Percentiles rank a stretch among this genome's conserved stretches.
These are phyloP conservation scores for Chironomus riparius DNA, from an alignment of 2,888 invertebrate genomes.

Conservation along the genomic window DNA sequence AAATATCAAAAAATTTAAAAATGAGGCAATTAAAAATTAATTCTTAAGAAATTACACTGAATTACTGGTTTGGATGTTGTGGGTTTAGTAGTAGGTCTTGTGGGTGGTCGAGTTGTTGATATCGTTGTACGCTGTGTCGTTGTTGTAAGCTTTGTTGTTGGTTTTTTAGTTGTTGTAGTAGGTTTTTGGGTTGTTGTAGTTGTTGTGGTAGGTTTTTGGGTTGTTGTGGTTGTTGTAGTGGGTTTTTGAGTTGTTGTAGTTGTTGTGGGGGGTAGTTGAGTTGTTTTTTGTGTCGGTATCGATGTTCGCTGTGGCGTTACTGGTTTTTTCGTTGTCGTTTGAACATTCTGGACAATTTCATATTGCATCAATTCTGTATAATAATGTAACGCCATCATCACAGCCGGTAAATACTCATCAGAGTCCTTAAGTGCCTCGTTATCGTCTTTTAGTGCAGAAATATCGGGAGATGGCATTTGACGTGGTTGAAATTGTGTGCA, in stretches of 20 bases:
- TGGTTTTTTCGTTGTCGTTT: neutral
- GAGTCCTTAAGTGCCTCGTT: conserved; percentile 32
- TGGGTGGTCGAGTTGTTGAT: neutral
- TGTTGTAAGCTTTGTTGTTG: neutral
- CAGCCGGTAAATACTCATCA: conserved; percentile 39
- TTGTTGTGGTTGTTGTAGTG: neutral
- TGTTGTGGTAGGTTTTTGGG: neutral
- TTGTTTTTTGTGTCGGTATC: conserved; percentile 27
- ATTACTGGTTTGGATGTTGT: neutral
- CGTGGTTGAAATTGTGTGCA: neutral
- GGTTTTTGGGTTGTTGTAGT: neutral
- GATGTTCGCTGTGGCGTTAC: neutral
- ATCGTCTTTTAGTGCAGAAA: conserved; percentile 3
- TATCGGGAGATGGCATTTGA: conserved; percentile 9
- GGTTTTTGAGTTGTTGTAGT: neutral
- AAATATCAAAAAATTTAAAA: neutral
- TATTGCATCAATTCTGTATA: conserved; percentile 41
- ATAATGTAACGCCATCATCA: conserved; percentile 42
- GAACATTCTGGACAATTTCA: conserved; percentile 34
- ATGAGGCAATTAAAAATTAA: neutral
- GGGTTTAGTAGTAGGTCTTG: neutral
- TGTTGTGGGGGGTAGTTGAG: conserved; percentile 1
- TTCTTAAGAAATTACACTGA: neutral
- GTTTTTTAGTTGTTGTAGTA: neutral
- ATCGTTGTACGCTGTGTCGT: neutral